Evolutionary conservation across 53 echinoderm and acorn worm genomes (phyloP).

Genomic region (Apostichopus leukothele): DNA sequence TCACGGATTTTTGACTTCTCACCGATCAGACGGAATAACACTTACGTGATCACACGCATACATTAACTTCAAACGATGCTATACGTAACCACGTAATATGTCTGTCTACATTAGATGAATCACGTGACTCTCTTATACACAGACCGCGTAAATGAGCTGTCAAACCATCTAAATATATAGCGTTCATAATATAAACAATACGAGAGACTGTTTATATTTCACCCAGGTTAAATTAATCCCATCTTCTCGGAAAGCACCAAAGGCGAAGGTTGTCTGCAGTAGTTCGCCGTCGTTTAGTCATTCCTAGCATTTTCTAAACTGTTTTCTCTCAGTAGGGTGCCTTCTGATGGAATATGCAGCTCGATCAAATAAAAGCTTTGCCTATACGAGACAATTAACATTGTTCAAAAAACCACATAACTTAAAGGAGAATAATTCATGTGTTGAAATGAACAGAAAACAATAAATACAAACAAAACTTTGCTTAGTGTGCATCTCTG

Average conservation of each 20-base stretch:
- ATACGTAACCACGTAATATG: background rate
- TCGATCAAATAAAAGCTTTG: too few species aligned
- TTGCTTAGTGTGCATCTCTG: too few species aligned
- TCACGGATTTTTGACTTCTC: too few species aligned
- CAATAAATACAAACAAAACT: too few species aligned
- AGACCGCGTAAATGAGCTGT: background rate
- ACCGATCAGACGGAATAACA: background rate
- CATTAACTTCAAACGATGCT: background rate
- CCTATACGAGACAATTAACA: too few species aligned
- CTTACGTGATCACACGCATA: background rate
- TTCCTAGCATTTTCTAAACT: background rate
- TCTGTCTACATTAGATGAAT: background rate
- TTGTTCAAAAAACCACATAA: too few species aligned
- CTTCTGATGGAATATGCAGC: too few species aligned
- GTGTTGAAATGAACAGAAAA: too few species aligned
- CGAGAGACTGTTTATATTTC: background rate
- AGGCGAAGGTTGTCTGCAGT: background rate
- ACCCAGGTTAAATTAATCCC: background rate
- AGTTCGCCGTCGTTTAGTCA: background rate
- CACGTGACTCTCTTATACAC: background rate
- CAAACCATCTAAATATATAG: background rate
- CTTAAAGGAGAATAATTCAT: too few species aligned
- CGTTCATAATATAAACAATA: background rate
- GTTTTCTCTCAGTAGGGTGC: background rate
- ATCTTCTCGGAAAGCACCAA: background rate